Percentiles rank a stretch among this genome's conserved stretches.
Evolutionary conservation across 2,888 invertebrate species (phyloP).

Genomic region (Netelia fuscicornis): DNA sequence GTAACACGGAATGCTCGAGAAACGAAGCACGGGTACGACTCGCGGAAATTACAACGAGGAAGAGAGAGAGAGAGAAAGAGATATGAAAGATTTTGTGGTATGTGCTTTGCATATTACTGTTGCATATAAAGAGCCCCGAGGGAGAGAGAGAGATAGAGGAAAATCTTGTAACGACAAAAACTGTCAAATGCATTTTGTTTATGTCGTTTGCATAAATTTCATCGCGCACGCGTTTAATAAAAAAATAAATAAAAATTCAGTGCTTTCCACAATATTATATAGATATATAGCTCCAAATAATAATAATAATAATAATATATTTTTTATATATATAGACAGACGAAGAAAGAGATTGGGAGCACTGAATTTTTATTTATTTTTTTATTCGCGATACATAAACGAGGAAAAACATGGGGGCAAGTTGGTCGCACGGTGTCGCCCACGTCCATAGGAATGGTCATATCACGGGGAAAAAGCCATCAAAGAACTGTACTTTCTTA

Average conservation of each 20-base stretch:
- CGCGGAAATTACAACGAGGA: constrained; percentile 1
- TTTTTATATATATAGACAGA: not conserved
- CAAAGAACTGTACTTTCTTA: constrained; percentile 45
- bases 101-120: constrained; percentile 13
- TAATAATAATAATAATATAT: no score
- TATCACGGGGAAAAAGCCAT: constrained; percentile 53
- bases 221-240: not conserved
- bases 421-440: constrained; percentile 3
- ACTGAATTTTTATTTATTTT: constrained; percentile 4
- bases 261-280: not conserved
- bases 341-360: not conserved
- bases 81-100: constrained; percentile 22
- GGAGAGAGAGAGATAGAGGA: not conserved
- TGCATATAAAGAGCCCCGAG: constrained; percentile 2
- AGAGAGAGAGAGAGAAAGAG: constrained; percentile 14
- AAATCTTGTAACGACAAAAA: constrained; percentile 13
- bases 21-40: constrained; percentile 11
- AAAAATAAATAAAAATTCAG: no score
- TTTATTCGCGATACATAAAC: constrained; percentile 5
- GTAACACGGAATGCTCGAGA: constrained; percentile 36
- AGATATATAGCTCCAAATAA: not conserved
- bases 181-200: constrained; percentile 40
- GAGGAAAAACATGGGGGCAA: constrained; percentile 25
- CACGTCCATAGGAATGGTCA: constrained; percentile 32
- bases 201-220: constrained; percentile 28